These are phyloP conservation scores for Psittacula echo DNA, from an alignment of 2,797 vertebrate genomes.

Conservation along the genomic window DNA sequence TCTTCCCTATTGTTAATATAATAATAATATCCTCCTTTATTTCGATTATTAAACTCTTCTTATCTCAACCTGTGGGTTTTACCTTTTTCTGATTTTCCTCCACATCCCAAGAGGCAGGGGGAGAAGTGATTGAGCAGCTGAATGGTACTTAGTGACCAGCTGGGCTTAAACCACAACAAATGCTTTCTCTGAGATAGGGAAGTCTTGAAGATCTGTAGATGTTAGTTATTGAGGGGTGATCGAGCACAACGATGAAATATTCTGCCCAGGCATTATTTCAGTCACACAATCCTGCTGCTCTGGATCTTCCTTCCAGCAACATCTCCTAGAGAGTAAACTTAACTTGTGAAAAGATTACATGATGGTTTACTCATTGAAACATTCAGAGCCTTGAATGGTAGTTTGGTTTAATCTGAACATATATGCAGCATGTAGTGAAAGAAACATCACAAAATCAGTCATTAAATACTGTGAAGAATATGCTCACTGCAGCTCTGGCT, in stretches of 20 bases:
- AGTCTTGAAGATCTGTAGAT: not conserved
- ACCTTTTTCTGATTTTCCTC: not conserved
- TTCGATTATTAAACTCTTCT: not conserved
- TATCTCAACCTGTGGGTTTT: not conserved
- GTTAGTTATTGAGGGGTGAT: not conserved
- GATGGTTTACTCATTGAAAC: not conserved
- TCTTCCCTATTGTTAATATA: not conserved
- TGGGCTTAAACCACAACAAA: not conserved
- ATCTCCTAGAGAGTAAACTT: not conserved
- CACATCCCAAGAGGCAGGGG: not conserved
- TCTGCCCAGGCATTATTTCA: not conserved
- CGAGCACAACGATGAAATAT: not conserved
- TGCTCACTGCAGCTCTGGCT: accelerated
- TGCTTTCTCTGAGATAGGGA: not conserved
- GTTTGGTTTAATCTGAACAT: not conserved
- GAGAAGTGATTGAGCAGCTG: not conserved
- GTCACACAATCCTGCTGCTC: not conserved
- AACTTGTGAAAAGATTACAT: not conserved
- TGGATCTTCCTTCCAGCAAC: not conserved
- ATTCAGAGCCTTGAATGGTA: not conserved
- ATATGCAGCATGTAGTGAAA: not conserved
- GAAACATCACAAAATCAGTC: not conserved
- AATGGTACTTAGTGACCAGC: not conserved
- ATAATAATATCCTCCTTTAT: not conserved
- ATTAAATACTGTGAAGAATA: not conserved